phyloP scores from a whole-genome alignment of 2,113 vertebrate species.

The Lanius ludovicianus region DNA sequence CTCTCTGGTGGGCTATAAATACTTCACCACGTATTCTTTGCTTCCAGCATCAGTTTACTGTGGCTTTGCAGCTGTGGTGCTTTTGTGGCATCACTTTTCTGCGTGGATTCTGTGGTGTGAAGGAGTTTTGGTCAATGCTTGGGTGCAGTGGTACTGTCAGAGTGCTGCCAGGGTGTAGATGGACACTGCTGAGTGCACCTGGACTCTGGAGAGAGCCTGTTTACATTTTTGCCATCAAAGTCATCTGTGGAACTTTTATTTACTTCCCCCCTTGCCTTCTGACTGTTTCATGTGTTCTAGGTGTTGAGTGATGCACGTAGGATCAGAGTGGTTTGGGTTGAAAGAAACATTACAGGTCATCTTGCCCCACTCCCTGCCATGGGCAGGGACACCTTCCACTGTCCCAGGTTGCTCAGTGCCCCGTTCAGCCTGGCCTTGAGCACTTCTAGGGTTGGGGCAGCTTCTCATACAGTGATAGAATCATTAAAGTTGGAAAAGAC shows the following conservation, averaged over 20 bases:
- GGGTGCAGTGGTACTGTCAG: neutral
- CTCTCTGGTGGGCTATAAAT: neutral
- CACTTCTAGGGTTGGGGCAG: neutral
- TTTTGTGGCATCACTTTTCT: neutral
- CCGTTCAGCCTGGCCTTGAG: neutral
- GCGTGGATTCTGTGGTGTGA: neutral
- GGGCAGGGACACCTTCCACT: neutral
- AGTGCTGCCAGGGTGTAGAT: neutral
- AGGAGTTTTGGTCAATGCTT: neutral
- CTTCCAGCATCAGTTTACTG: neutral
- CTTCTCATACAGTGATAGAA: neutral
- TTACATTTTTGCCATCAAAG: neutral
- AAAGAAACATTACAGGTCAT: neutral
- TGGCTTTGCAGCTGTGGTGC: neutral
- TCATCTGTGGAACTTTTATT: neutral
- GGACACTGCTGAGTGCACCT: neutral
- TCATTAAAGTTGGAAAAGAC: neutral
- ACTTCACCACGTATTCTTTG: accelerated
- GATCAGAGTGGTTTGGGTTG: neutral
- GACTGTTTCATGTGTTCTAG: neutral
- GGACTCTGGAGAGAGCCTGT: neutral
- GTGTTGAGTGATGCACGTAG: neutral
- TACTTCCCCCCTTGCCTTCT: neutral
- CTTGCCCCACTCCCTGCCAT: accelerated
- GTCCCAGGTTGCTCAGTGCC: accelerated